Base-by-base conservation (phyloP, 1,140 invertebrate genomes). In the Macrocentrus cingulum region DNA sequence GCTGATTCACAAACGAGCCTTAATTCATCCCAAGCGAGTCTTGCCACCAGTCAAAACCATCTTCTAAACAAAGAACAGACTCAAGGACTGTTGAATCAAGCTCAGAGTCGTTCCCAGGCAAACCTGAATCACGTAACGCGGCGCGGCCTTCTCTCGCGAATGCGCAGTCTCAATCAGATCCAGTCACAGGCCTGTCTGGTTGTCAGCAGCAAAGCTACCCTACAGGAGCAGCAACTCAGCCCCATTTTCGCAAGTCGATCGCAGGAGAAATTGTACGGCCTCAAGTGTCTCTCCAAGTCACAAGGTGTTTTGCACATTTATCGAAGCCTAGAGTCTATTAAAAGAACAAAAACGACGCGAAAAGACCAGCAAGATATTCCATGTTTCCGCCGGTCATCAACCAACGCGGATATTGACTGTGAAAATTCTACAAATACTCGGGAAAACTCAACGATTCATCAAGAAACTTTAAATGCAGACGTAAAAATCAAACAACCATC, bases 251-350 rank as follows among this genome's bases (percentile, higher is more conserved):
- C 61, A 25, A 66, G 46, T 59, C 68, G 76, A 9, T 84, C 83
- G 0, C 69, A 76, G 19, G 83, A 84, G 53, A 83, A 84, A 42
- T 65, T 84, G 0, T 83, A 83, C 22, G 82, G 81, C 0, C 63
- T 84, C 0, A 77, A 77, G 42, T 78, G 76, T 59, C 63, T 84
- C 19, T 84, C 82, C 0, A 83, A 82, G 59, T 84, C 83, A 0
- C 83, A 84, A 25, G 83, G 83, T 41, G 81, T 83, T 16, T 56
- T 84, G 48, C 78, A 81, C 48, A 75, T 82, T 42, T 82, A 79
- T 58, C 70, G 74, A 37, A 78, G 76, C 22, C 62, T 80, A 11
- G 77, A 79, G 52, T 76, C 71, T n/a, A 55, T 80, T 0, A 70
- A 53, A 22, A 59, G 59, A 2, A 61, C 46, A n/a, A 56, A 56